phyloP scores from a whole-genome alignment of 1,140 invertebrate genomes.

The Eciton burchellii region DNA sequence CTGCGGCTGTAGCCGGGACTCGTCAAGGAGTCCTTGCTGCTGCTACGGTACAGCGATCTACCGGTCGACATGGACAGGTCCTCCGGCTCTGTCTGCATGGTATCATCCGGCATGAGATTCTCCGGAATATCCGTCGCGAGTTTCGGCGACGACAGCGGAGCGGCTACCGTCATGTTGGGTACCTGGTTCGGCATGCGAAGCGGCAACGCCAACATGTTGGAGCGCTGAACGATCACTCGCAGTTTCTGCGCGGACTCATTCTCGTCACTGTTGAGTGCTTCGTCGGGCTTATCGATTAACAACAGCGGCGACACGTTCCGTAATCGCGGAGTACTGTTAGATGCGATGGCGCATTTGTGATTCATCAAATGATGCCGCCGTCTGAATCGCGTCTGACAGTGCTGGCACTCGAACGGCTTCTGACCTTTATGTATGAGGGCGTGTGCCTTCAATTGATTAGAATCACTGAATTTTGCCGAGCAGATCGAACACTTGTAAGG shows the following conservation, averaged over 20 bases:
- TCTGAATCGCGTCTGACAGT: slow-evolving; percentile 92
- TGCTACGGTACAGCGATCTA: slow-evolving; percentile 53
- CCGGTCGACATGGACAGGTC: slow-evolving; percentile 89
- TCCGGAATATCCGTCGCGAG: no score
- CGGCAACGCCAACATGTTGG: no score
- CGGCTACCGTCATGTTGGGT: slow-evolving; percentile 64
- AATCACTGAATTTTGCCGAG: slow-evolving; percentile 95
- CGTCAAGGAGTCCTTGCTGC: slow-evolving; percentile 64
- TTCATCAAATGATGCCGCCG: slow-evolving; percentile 93
- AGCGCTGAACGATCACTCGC: no score
- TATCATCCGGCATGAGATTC: slow-evolving; percentile 76
- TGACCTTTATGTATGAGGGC: slow-evolving; percentile 95
- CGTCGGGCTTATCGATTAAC: slow-evolving; percentile 46
- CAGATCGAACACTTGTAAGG: slow-evolving; percentile 95
- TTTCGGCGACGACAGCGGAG: slow-evolving; percentile 67
- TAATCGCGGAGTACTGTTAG: neutral
- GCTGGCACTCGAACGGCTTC: slow-evolving; percentile 93
- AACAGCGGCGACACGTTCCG: slow-evolving; percentile 21
- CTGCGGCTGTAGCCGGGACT: slow-evolving; percentile 53
- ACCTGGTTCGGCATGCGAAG: slow-evolving; percentile 18
- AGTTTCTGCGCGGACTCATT: no score
- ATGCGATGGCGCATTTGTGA: slow-evolving; percentile 90
- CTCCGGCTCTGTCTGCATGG: slow-evolving; percentile 93
- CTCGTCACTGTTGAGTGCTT: no score
- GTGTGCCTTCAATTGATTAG: slow-evolving; percentile 97